Evolutionary conservation across 2,797 vertebrate genomes (phyloP), one percentile per base, ranked within the genome.

Genomic region (Acrossocheilus wenchowensis): DNA sequence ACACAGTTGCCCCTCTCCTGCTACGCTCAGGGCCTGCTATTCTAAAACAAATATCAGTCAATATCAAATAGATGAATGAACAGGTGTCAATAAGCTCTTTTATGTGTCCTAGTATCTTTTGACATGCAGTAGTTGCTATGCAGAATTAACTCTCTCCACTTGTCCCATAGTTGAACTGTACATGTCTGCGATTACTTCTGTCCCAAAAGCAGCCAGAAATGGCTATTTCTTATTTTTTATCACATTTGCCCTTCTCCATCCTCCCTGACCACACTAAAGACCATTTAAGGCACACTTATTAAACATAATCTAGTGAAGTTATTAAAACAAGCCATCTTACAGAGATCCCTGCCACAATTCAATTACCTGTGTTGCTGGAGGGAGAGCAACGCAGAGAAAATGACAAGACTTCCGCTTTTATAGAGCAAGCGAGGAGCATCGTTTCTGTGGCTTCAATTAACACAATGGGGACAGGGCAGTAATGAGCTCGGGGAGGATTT

Each of bases 281-380:
- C 91, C 92, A 90, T 95, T 95, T 94, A 94, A 94, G 92, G 93
- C 93, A 89, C 93, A 94, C 93, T 94, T 95, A 95, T 95, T 95
- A 94, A 95, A 94, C 94, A 94, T 95, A 95, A 95, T 95, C 95
- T 94, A 92, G 93, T 93, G 93, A 95, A 95, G 95, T 95, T 96
- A 96, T 96, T 96, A 95, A 95, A 95, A 96, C 94, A 95, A 95
- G 94, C 92, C 94, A 93, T 94, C 92, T 95, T 94, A 94, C 92
- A 86, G 92, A 94, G 93, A 94, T 94, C 94, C 91, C 93, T 93
- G 94, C 92, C 94, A 94, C 94, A 95, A 95, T 96, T 96, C 95
- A 95, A 96, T 96, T 96, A 95, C 94, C 94, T 95, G 92, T 92
- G 92, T 95, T 94, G 95, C 95, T 95, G 92, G 88, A 95, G 95